These are phyloP conservation scores for Psilopsiagon aymara DNA, from an alignment of 2,113 vertebrate genomes.

Conservation along the genomic window DNA sequence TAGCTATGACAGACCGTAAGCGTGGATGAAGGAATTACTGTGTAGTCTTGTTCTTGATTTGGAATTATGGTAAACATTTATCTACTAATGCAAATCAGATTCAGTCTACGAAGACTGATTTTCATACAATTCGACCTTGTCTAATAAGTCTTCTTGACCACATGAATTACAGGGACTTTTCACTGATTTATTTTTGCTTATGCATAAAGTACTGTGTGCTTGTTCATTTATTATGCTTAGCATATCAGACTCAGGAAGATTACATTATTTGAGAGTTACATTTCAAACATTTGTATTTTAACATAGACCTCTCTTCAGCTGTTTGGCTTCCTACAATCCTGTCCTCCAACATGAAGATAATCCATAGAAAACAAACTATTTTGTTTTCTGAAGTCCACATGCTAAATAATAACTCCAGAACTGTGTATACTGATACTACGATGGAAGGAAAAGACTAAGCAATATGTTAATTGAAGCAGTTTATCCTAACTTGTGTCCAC, in stretches of 20 bases:
- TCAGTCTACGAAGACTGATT: conserved; percentile 32
- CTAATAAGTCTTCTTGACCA: conserved; percentile 61
- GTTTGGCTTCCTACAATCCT: not conserved
- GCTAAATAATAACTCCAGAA: not conserved
- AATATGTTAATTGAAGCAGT: not conserved
- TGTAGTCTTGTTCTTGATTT: conserved; percentile 27
- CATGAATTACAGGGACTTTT: conserved; percentile 46
- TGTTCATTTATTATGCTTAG: conserved; percentile 54
- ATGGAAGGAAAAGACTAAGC: not conserved
- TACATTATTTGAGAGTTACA: conserved; percentile 34
- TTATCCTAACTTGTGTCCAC: not conserved
- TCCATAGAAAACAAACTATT: not conserved
- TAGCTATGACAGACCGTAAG: not conserved
- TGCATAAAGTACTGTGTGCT: conserved; percentile 15
- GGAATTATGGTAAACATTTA: conserved; percentile 64
- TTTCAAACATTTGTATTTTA: not conserved
- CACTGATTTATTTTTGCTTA: conserved; percentile 60
- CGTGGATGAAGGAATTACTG: conserved; percentile 14
- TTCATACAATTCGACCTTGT: conserved; percentile 55
- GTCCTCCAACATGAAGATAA: not conserved
- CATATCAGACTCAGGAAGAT: not conserved
- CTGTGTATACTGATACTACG: not conserved
- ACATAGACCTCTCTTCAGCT: not conserved
- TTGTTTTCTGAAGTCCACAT: not conserved
- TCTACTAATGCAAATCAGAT: conserved; percentile 55